Base-by-base conservation (phyloP, 2,888 invertebrate genomes). In the Heliconius erato region DNA sequence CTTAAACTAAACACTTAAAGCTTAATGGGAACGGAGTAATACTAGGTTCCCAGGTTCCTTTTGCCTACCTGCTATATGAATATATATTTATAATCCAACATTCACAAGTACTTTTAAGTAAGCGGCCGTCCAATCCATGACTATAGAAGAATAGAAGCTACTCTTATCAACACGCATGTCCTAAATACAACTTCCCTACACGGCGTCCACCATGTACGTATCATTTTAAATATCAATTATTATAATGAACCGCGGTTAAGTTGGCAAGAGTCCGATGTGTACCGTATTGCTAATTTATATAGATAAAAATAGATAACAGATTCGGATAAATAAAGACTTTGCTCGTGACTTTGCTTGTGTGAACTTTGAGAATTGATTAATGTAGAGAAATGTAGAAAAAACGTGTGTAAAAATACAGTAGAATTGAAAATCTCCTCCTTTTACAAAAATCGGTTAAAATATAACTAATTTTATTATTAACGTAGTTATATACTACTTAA, bases 201-300 rank as follows among this genome's bases (percentile, higher is more conserved):
- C 84, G 90, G 88, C 59, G 68, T 79, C 81, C 19, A 76, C 87
- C 85, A 85, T 87, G 85, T 89, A 89, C 87, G 89, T 88, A 85
- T 79, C 40, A 82, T 87, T 87, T 86, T 84, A 83, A 74, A 65
- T 82, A 76, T 74, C 78, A 79, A 74, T 77, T 83, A 83, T 84
- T 86, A 87, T 86, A 84, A 84, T 81, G 80, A 83, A 67, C 32
- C 83, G 80, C 68, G 23, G 79, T 79, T 79, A 82, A 69, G 68
- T 82, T 84, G 84, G 82, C 84, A 84, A 76, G 40, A 40, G 71
- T 44, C 77, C 77, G 63, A 63, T 78, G 78, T 80, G 67, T 74
- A 80, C 69, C 80, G 76, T 76, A 69, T 69, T 35, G 65, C 74
- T 26, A 63, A 69, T 44, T 69, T 67, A 76, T 71, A 77, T 59